These are phyloP conservation scores for Meiosimyza decipiens DNA, from an alignment of 2,888 invertebrate species.

Conservation along the genomic window DNA sequence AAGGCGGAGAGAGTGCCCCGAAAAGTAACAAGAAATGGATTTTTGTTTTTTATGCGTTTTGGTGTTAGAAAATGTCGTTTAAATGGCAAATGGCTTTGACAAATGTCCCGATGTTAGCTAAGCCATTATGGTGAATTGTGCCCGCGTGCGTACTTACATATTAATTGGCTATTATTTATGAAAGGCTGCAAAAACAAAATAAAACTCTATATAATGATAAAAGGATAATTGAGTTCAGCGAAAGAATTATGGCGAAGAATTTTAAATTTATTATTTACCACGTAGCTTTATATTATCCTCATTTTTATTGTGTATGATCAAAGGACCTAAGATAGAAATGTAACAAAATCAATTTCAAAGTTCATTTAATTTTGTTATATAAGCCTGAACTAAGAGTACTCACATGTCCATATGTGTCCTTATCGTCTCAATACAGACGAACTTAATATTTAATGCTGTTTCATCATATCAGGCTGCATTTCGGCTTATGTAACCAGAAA, in stretches of 20 bases:
- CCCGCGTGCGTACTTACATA: constrained; percentile 32
- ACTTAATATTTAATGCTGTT: no score
- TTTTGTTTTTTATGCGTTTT: constrained; percentile 20
- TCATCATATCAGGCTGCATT: no score
- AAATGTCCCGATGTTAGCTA: constrained; percentile 38
- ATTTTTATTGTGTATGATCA: constrained; percentile 13
- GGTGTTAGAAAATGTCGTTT: constrained; percentile 23
- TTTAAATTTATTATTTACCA: constrained; percentile 22
- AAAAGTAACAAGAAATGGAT: not conserved
- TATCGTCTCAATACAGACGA: constrained; percentile 11
- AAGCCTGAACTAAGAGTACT: not conserved
- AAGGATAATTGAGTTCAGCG: constrained; percentile 16
- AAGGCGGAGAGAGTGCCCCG: no score
- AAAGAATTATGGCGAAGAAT: constrained; percentile 16
- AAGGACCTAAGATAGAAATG: not conserved
- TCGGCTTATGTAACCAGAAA: no score
- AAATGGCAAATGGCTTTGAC: constrained; percentile 31
- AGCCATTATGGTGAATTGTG: constrained; percentile 42
- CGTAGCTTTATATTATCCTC: constrained; percentile 14
- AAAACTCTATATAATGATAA: no score
- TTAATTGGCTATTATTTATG: constrained; percentile 29
- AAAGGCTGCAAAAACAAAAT: no score
- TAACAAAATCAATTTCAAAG: constrained; percentile 40
- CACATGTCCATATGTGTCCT: not conserved
- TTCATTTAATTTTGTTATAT: constrained; percentile 38